Percentiles rank a stretch among this genome's conserved stretches.
Evolutionary conservation across 2,888 invertebrate species (phyloP).

Genomic region (Argyra leucocephala): DNA sequence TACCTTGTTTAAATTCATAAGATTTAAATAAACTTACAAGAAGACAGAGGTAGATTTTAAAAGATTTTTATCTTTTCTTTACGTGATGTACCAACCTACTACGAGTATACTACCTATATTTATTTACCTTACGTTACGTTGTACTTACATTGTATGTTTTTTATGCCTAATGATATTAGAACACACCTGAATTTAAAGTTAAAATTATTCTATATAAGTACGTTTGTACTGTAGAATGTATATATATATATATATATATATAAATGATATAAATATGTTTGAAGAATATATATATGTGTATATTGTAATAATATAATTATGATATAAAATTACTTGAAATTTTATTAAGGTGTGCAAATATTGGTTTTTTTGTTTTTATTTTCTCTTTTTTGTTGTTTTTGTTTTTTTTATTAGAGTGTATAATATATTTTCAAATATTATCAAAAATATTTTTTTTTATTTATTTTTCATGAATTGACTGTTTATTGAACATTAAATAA

Average conservation of each 20-base stretch:
- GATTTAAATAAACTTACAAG: conserved; percentile 1
- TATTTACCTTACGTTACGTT: too few species aligned
- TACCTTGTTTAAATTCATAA: not conserved
- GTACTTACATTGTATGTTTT: too few species aligned
- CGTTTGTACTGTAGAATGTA: not conserved
- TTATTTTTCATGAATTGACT: too few species aligned
- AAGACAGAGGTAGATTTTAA: not conserved
- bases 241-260: not conserved
- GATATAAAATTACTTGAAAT: conserved; percentile 2
- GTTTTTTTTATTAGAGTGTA: not conserved
- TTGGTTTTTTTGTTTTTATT: not conserved
- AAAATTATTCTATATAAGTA: too few species aligned
- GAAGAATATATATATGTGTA: too few species aligned
- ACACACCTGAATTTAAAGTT: too few species aligned
- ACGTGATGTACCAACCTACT: not conserved
- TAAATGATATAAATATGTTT: not conserved
- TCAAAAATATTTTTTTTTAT: too few species aligned
- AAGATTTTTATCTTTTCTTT: not conserved
- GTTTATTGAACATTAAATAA: too few species aligned
- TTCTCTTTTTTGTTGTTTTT: not conserved
- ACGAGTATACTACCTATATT: too few species aligned
- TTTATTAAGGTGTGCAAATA: not conserved
- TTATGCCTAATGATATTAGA: too few species aligned
- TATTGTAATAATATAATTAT: conserved; percentile 2
- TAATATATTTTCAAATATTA: too few species aligned